Conservation (phyloP, 1,140 invertebrate genomes). For the Macrotrachela quadricornifera region DNA sequence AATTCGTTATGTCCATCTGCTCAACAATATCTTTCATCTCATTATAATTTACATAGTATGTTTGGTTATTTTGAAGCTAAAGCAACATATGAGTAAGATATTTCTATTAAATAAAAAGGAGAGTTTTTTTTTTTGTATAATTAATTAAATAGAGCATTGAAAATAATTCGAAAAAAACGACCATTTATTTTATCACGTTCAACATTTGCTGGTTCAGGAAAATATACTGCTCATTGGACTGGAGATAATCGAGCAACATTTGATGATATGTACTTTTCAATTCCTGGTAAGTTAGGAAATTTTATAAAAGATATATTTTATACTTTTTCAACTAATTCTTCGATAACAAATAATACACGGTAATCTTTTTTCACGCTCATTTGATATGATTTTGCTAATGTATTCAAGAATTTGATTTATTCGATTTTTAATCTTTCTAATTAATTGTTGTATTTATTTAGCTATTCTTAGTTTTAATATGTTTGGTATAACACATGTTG, state of each 20-base stretch:
- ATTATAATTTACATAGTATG: conserved; percentile 46
- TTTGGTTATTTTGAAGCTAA: conserved; percentile 35
- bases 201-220: conserved; percentile 54
- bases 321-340: conserved; percentile 15
- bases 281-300: too few relatives aligned
- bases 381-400: too few relatives aligned
- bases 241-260: conserved; percentile 28
- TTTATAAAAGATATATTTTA: too few relatives aligned
- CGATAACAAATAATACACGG: conserved; percentile 21
- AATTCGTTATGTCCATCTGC: conserved; percentile 11
- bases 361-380: too few relatives aligned
- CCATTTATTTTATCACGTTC: conserved; percentile 56
- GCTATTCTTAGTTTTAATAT: conserved; percentile 4
- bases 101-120: too few relatives aligned
- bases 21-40: conserved; percentile 36
- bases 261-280: too few relatives aligned
- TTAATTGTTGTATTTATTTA: too few relatives aligned
- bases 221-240: conserved; percentile 69
- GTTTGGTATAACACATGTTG: conserved; percentile 37
- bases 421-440: too few relatives aligned
- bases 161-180: conserved; percentile 14
- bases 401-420: too few relatives aligned
- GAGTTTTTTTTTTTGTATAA: too few relatives aligned
- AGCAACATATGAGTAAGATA: conserved; percentile 29
- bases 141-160: conserved; percentile 18